These are phyloP conservation scores for Aspiorhynchus laticeps DNA, from an alignment of 2,113 vertebrate species.

Conservation along the genomic window DNA sequence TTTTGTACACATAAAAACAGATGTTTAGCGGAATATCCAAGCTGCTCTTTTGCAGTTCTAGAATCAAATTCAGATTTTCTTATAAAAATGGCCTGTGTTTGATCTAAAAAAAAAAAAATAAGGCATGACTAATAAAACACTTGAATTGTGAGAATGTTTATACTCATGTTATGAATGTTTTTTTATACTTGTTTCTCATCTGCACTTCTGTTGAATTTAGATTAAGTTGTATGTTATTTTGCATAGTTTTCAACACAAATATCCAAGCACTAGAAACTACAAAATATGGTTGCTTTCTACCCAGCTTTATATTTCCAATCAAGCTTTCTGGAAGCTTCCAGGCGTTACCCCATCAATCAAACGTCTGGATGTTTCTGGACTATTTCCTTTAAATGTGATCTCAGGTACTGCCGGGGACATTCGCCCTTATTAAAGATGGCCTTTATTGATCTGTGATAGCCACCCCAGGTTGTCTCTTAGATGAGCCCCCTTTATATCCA, in stretches of 20 bases:
- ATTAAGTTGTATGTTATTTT: background rate
- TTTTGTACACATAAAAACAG: no score
- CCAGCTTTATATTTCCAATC: constrained; percentile 24
- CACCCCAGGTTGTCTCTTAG: constrained; percentile 48
- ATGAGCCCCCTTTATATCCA: constrained; percentile 50
- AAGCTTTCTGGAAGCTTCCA: constrained; percentile 20
- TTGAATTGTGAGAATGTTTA: no score
- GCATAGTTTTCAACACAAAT: background rate
- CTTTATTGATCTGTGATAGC: constrained; percentile 52
- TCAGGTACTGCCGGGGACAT: constrained; percentile 24
- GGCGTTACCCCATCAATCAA: constrained; percentile 40
- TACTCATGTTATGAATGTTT: no score
- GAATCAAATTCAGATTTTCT: background rate
- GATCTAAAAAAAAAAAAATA: no score
- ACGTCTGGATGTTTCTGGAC: constrained; percentile 35
- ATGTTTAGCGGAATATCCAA: background rate
- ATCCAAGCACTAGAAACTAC: background rate
- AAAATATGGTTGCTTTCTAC: background rate
- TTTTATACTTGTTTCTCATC: no score
- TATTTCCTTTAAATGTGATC: constrained; percentile 52
- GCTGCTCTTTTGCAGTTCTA: background rate
- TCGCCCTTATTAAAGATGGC: constrained; percentile 58
- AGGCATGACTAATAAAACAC: no score
- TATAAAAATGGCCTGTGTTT: no score
- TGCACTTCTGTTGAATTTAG: background rate